A percentile compares a stretch with the other conserved stretches of the same genome.
Evolutionary conservation across 2,113 vertebrate species (phyloP).

Genomic region (Hassar affinis): DNA sequence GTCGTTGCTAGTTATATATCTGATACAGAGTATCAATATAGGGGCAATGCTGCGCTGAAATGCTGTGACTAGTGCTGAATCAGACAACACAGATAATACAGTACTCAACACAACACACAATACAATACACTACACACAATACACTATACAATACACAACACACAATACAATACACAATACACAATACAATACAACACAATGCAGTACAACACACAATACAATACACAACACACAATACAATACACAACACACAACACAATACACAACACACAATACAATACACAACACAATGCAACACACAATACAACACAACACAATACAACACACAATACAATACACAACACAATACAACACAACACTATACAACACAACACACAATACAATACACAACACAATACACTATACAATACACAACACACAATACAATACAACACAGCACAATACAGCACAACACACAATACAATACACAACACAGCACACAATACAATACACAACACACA

Average conservation of each 20-base stretch:
- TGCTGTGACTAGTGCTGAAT: neutral
- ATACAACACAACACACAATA: neutral
- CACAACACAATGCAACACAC: neutral
- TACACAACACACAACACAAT: neutral
- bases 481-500: neutral
- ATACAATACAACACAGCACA: too few species aligned
- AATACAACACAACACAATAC: neutral
- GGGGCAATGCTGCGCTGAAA: neutral
- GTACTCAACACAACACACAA: neutral
- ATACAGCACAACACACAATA: too few species aligned
- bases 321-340: neutral
- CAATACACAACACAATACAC: too few species aligned
- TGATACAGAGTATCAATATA: neutral
- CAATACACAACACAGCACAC: too few species aligned
- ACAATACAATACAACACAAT: neutral
- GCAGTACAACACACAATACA: too few species aligned
- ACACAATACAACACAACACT: neutral
- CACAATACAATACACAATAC: neutral
- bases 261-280: neutral
- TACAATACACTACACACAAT: neutral
- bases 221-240: neutral
- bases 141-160: neutral
- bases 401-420: too few species aligned
- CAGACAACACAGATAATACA: neutral
- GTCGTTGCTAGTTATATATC: neutral